Evolutionary conservation across 2,888 invertebrate genomes (phyloP), one percentile per base, ranked within the genome.

Genomic region (Eurytoma adleriae): DNA sequence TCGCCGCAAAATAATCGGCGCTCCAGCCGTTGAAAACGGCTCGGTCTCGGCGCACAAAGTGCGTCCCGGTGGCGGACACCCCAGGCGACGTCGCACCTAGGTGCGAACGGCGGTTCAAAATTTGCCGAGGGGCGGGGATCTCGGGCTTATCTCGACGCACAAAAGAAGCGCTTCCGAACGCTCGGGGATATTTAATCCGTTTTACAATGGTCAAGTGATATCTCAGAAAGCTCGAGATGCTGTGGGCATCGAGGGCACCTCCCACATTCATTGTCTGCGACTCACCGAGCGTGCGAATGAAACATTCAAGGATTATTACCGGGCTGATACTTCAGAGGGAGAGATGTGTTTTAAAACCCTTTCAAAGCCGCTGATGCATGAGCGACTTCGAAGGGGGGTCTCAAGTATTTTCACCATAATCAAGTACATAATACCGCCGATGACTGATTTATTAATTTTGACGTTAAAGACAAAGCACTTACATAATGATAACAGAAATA

Each of bases 1-100:
- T 54, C 56, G 70, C 52, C 57, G n/a, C 64, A 57, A 56, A 70
- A 66, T 74, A 74, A 74, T 74, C 62, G 76, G n/a, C 67, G 62
- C 54, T 76, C 54, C 56, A 69, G 61, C 59, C 54, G 50, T 14
- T 68, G 57, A 57, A 14, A 54, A 16, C 68, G 54, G 20, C 57
- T 57, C n/a, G 57, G 20, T 40, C 40, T 10, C 40, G 40, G n/a
- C 67, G 12, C 64, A 40, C 54, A 54, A n/a, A 54, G 54, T 54
- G 54, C 13, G 54, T 54, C 54, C 54, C 54, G 54, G 16, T 14
- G 54, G 54, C 54, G 54, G n/a, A n/a, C 3, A n/a, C 40, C 48
- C 18, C 64, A 40, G n/a, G 64, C 27, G 57, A 3, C 20, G 20
- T 12, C 18, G 59, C 24, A 7, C 2, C 20, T 4, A 24, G 27